Evolutionary conservation across 1,140 invertebrate species (phyloP).

Genomic region (Penaeus japonicus): DNA sequence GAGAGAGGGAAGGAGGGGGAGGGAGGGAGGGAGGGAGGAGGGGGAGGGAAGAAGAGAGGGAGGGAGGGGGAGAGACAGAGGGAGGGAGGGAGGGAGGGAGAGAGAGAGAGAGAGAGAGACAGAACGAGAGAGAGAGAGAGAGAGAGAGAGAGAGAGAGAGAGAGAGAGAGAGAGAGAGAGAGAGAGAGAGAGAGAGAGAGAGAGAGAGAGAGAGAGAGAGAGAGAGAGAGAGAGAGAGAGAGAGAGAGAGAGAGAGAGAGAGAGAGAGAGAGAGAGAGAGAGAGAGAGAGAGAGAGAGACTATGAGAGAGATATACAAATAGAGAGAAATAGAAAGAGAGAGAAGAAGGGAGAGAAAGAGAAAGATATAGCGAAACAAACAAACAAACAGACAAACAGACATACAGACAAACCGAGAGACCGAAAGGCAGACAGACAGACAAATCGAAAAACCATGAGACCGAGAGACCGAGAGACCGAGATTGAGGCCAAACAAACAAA

Average conservation of each 20-base stretch:
- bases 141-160: background rate
- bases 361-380: background rate
- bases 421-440: too few species aligned
- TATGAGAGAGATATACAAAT: background rate
- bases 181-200: background rate
- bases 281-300: background rate
- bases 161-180: background rate
- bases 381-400: too few species aligned
- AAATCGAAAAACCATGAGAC: too few species aligned
- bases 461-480: too few species aligned
- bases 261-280: too few species aligned
- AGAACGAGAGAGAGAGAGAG: background rate
- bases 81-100: background rate
- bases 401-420: too few species aligned
- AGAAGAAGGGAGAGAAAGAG: background rate
- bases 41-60: background rate
- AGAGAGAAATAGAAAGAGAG: background rate
- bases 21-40: conserved; percentile 17
- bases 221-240: background rate
- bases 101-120: background rate
- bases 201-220: background rate
- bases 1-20: conserved; percentile 22
- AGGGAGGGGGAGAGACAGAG: background rate
- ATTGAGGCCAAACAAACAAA: too few species aligned
- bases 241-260: too few species aligned